These are phyloP conservation scores for Alethe diademata DNA, from an alignment of 2,113 vertebrate species.

Conservation along the genomic window DNA sequence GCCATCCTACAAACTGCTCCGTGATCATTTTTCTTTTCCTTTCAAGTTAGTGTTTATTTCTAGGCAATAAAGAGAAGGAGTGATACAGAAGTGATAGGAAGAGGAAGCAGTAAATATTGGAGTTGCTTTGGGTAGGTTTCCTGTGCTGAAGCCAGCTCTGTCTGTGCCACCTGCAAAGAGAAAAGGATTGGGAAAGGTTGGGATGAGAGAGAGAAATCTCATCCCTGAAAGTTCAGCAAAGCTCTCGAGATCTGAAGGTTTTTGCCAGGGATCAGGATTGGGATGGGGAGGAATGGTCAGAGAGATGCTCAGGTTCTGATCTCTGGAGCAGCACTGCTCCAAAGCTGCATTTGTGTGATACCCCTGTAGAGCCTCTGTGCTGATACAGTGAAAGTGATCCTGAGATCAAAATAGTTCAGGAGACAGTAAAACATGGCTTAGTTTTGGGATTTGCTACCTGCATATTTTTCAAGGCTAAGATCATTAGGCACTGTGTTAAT, in stretches of 20 bases:
- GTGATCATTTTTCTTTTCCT: conserved; percentile 25
- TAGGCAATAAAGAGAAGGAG: conserved; percentile 26
- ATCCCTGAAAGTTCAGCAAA: not conserved
- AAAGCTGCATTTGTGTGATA: not conserved
- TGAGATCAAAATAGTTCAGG: not conserved
- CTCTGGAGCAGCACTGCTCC: not conserved
- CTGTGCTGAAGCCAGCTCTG: not conserved
- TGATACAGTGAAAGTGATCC: not conserved
- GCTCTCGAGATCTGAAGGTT: not conserved
- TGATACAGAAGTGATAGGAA: conserved; percentile 5
- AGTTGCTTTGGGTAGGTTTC: not conserved
- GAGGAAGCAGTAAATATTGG: conserved; percentile 28
- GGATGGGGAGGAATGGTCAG: not conserved
- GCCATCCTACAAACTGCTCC: not conserved
- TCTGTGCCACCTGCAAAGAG: not conserved
- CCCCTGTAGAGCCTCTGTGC: not conserved
- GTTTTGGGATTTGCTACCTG: not conserved
- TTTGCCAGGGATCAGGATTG: not conserved
- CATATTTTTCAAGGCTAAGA: not conserved
- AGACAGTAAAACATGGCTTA: not conserved
- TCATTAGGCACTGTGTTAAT: not conserved
- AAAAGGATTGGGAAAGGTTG: not conserved
- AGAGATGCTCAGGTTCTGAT: not conserved
- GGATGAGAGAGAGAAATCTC: not conserved
- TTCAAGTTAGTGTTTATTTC: conserved; percentile 50